Evolutionary conservation across 2,113 vertebrate genomes (phyloP), one percentile per base, ranked within the genome.

Genomic region (Tretioscincus oriximinensis): DNA sequence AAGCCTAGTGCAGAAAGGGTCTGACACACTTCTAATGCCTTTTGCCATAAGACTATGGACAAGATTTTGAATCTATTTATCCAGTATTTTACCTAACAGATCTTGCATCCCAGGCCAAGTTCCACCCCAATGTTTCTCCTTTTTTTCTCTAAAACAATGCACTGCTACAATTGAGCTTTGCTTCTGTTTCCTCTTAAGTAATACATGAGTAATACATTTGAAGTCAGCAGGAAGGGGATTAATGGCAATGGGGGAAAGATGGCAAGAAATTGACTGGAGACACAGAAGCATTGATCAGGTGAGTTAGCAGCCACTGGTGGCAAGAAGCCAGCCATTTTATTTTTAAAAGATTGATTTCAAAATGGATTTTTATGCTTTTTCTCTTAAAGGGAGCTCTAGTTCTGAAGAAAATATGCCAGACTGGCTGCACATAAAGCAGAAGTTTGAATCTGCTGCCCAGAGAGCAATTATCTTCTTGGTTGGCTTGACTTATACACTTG

Each of bases 301-400:
- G 31, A 61, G 72, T 7, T 26, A 76, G 26, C 63, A 74, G 78
- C 21, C 51, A 16, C 29, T 77, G 76, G 0, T 26, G 60, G 41
- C 73, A 85, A 60, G 76, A 86, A 88, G 24, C 3, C 2, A 73
- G 29, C 41, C 73, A 67, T 72, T 86, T 81, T 47, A 64, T 87
- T 84, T 89, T 31, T 64, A 5, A 75, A 77, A 79, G 70, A 74
- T 9, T 58, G 14, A 73, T 82, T 84, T 76, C 54, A 72, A 76
- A 82, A 6, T 64, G 6, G 61, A 28, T 78, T 84, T 83, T 85
- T 73, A 11, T 68, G n/a, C 51, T 80, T 73, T 45, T 83, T 74
- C 75, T 12, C 68, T 83, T 60, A 80, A 88, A 85, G 1, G 61
- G 58, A 78, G 85, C 11, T 26, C 72, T 82, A 85, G 81, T 47